Conservation (phyloP, 2,797 vertebrate species). For the Sebastes hubbsi region DNA sequence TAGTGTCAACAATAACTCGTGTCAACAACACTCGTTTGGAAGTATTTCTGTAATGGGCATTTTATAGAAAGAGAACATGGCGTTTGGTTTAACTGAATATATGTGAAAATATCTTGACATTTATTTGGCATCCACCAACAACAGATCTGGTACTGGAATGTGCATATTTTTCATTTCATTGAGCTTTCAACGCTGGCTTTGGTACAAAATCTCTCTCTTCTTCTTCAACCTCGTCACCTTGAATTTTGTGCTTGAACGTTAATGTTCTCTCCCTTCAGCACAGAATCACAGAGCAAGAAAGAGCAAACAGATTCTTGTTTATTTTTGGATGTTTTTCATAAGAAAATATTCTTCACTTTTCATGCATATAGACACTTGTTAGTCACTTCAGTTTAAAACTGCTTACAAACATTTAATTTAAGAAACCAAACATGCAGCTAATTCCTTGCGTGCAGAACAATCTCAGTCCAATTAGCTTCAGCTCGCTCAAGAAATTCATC, state of each 20-base stretch:
- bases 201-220: background rate
- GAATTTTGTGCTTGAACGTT: background rate
- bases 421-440: conserved; percentile 19
- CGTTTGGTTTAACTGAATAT: background rate
- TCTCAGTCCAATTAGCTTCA: conserved; percentile 61
- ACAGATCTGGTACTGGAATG: background rate
- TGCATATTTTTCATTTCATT: background rate
- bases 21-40: no score
- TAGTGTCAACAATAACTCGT: no score
- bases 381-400: conserved; percentile 15
- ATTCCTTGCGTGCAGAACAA: conserved; percentile 43
- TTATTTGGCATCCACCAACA: background rate
- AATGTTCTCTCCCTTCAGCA: background rate
- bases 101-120: background rate
- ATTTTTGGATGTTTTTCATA: background rate
- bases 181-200: background rate
- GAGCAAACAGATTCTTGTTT: background rate
- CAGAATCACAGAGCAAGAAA: background rate
- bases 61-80: background rate
- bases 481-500: conserved; percentile 5
- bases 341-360: background rate
- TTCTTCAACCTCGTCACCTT: background rate
- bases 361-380: background rate
- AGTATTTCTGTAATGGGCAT: background rate
- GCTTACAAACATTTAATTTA: conserved; percentile 31